phyloP scores from a whole-genome alignment of 2,888 invertebrate genomes.

The Allacma fusca region DNA sequence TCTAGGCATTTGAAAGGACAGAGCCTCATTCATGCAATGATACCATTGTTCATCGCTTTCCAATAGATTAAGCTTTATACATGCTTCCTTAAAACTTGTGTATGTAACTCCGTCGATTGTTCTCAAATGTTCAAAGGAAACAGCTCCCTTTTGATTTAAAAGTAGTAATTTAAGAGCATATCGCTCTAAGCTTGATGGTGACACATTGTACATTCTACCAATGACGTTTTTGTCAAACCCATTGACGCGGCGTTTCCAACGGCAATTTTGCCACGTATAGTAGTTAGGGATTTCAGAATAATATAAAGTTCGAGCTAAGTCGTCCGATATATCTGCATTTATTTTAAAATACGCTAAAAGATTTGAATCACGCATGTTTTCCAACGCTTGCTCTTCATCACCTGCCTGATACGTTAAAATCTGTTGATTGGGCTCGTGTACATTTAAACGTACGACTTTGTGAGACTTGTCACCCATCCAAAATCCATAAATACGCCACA shows the following conservation, averaged over 20 bases:
- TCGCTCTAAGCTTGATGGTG: too few species aligned
- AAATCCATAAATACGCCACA: too few species aligned
- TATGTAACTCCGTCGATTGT: conserved; percentile 52
- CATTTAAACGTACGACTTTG: too few species aligned
- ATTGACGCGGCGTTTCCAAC: neutral
- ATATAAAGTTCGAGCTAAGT: too few species aligned
- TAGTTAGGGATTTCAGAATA: too few species aligned
- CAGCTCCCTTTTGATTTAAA: conserved; percentile 51
- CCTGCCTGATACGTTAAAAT: too few species aligned
- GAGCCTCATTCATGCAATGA: conserved; percentile 59
- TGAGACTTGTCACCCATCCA: too few species aligned
- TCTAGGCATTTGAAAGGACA: conserved; percentile 57
- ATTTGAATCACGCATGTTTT: too few species aligned
- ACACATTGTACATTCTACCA: conserved; percentile 57
- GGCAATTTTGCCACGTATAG: neutral
- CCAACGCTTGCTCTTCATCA: too few species aligned
- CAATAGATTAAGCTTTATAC: conserved; percentile 61
- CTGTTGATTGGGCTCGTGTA: too few species aligned
- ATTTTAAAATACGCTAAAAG: too few species aligned
- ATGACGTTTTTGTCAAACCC: neutral
- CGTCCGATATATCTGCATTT: too few species aligned
- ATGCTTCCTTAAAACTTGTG: conserved; percentile 60
- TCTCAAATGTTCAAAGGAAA: conserved; percentile 49
- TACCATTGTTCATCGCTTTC: conserved; percentile 62
- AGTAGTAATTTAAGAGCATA: conserved; percentile 50